Evolutionary conservation across 1,140 invertebrate genomes (phyloP), one percentile per base, ranked within the genome.

Genomic region (Saccostrea glomerata): DNA sequence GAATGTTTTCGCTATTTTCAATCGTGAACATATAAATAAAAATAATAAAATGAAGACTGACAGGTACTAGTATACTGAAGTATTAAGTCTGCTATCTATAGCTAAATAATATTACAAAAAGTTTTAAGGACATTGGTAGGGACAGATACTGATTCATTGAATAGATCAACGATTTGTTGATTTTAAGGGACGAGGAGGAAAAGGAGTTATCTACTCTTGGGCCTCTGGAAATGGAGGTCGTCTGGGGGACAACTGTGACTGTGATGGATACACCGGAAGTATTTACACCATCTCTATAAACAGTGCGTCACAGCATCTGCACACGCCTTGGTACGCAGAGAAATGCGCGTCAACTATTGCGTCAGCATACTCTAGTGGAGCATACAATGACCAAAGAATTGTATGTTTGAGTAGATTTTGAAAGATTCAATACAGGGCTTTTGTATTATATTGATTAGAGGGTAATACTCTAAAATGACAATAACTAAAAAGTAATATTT

Each of bases 121-220:
- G 47, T 47, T 47, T 47, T 6, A 47, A 47, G 6, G 5, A 47
- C 9, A 47, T 47, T 47, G 47, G 47, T 47, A 47, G 47, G 47
- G 9, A 47, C 6, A 47, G 6, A 47, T 47, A 47, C 47, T 47
- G 9, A 9, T 47, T 47, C 47, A 7, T 47, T 47, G 47, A 47
- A 7, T 47, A 36, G 13, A 17, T 13, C 25, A 60, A 30, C 0
- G 13, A 60, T 60, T 85, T 25, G 2, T 25, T 73, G 15, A 63
- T 40, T 63, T 84, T 83, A 92, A 97, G 96, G 99, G 99, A 36
- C 97, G 99, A 20, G 96, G 97, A 92, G 98, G 98, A 23, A 98
- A 98, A 95, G 99, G 99, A 23, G 99, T 98, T 13, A 99, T 99
- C 91, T 99, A 99, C 94, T 98, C 99, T 0, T 99, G 99, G 99